Evolutionary conservation across 2,888 invertebrate genomes (phyloP).

Genomic region (Lepidonotus clava): DNA sequence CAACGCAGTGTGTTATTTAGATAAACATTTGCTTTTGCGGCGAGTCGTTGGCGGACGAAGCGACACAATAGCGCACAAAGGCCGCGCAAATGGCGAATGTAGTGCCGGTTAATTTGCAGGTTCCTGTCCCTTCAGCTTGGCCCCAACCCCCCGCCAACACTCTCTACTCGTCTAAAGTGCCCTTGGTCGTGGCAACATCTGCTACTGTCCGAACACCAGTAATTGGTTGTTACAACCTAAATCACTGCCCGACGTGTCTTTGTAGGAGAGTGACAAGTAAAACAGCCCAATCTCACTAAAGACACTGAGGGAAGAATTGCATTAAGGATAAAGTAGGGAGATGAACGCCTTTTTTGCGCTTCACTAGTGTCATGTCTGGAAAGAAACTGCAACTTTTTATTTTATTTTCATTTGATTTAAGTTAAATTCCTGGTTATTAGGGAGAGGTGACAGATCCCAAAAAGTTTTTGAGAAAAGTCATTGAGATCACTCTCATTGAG

Average conservation of each 20-base stretch:
- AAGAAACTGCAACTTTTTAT: too few species aligned
- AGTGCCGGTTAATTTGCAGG: slow-evolving; percentile 23
- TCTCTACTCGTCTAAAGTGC: not conserved
- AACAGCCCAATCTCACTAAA: too few species aligned
- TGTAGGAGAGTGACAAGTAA: too few species aligned
- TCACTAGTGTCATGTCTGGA: too few species aligned
- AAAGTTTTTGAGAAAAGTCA: too few species aligned
- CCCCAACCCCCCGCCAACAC: not conserved
- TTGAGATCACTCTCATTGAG: too few species aligned
- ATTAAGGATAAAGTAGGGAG: too few species aligned
- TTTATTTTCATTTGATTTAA: too few species aligned
- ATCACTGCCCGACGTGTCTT: slow-evolving; percentile 5
- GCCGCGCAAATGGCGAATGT: slow-evolving; percentile 33
- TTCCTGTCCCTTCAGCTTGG: not conserved
- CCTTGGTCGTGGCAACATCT: not conserved
- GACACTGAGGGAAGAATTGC: too few species aligned
- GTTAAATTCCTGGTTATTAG: too few species aligned
- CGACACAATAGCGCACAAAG: not conserved
- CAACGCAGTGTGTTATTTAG: slow-evolving; percentile 37
- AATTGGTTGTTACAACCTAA: slow-evolving; percentile 43
- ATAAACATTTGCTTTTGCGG: slow-evolving; percentile 48
- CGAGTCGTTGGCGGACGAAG: slow-evolving; percentile 12
- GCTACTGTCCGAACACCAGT: not conserved
- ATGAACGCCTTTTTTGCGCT: too few species aligned
- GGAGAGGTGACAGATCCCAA: too few species aligned